A percentile compares a stretch with the other conserved stretches of the same genome.
Evolutionary conservation across 2,113 vertebrate species (phyloP).

Genomic region (Protobothrops flavoviridis): DNA sequence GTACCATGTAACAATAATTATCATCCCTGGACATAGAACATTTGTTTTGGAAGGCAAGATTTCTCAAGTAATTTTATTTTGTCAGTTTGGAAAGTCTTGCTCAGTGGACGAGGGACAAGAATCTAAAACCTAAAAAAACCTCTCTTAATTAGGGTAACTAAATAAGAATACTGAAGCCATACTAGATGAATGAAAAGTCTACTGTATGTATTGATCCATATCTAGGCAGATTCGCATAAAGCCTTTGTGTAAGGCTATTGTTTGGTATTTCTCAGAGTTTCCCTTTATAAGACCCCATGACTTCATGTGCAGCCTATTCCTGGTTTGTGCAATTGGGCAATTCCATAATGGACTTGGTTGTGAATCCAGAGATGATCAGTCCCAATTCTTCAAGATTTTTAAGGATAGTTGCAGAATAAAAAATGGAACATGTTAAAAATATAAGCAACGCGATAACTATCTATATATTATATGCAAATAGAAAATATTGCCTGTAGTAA

Average conservation of each 20-base stretch:
- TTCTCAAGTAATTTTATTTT: conserved; percentile 31
- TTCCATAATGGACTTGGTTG: neutral
- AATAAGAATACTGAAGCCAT: neutral
- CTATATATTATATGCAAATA: conserved; percentile 3
- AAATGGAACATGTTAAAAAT: neutral
- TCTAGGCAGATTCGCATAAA: neutral
- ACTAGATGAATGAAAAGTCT: too few species aligned
- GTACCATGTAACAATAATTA: neutral
- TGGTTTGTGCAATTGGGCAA: neutral
- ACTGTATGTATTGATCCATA: neutral
- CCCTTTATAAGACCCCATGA: neutral
- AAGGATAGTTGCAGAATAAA: neutral
- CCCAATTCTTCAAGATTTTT: neutral
- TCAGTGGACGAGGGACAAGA: conserved; percentile 15
- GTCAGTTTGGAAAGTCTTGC: conserved; percentile 21
- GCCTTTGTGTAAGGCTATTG: neutral
- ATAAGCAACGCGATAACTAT: neutral
- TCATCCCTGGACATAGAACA: neutral
- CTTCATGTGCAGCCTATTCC: neutral
- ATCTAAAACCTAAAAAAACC: neutral
- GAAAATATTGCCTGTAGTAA: neutral
- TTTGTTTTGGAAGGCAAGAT: neutral
- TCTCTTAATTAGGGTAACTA: neutral
- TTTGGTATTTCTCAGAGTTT: neutral
- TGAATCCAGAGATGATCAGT: neutral